Conservation (phyloP, 2,888 invertebrate genomes). For the Lepidochitona cinerea region DNA sequence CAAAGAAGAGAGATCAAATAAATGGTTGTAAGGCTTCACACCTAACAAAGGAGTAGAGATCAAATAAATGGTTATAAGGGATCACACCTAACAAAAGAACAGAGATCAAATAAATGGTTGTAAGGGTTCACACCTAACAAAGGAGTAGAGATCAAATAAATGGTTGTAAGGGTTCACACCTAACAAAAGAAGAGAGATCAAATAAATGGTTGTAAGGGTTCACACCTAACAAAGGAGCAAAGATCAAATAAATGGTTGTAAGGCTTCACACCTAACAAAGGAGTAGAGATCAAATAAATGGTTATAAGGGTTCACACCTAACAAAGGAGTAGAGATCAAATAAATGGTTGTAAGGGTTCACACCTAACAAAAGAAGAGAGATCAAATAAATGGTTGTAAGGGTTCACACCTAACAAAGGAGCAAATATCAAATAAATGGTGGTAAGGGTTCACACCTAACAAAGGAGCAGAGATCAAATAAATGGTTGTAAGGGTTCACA, state of each 20-base stretch:
- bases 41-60: no score
- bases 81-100: conserved; percentile 82
- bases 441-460: conserved; percentile 95
- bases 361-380: conserved; percentile 76
- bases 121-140: conserved; percentile 22
- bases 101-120: not conserved
- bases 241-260: conserved; percentile 99
- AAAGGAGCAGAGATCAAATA: conserved; percentile 51
- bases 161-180: conserved; percentile 99
- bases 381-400: not conserved
- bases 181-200: conserved; percentile 69
- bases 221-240: no score
- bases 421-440: conserved; percentile 99
- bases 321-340: no score
- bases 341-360: conserved; percentile 99
- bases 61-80: conserved; percentile 99
- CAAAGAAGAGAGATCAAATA: conserved; percentile 50
- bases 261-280: conserved; percentile 88
- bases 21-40: conserved; percentile 14
- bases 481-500: conserved; percentile 14
- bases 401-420: no score
- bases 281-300: conserved; percentile 22
- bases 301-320: conserved; percentile 17
- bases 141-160: no score
- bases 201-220: not conserved